These are phyloP conservation scores for Phyllotreta striolata DNA, from an alignment of 2,888 invertebrate genomes.

Conservation along the genomic window DNA sequence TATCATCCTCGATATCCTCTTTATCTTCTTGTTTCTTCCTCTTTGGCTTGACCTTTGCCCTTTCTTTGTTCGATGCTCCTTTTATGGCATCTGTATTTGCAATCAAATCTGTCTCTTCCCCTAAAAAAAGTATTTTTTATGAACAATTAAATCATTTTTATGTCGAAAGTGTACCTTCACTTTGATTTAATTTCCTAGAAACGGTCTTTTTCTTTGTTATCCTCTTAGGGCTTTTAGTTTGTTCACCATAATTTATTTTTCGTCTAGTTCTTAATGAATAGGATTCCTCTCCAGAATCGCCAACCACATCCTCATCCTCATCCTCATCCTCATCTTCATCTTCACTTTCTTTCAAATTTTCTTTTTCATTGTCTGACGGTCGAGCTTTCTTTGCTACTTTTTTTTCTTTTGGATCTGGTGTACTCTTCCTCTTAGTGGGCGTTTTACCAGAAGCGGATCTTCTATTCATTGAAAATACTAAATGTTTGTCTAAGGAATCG, in stretches of 20 bases:
- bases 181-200: neutral
- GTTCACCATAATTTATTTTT: conserved; percentile 22
- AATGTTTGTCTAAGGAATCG: conserved; percentile 65
- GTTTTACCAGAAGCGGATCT: conserved; percentile 14
- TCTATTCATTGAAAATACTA: conserved; percentile 64
- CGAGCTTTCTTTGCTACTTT: conserved; percentile 3
- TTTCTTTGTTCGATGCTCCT: conserved; percentile 41
- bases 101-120: conserved; percentile 21
- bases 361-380: conserved; percentile 26
- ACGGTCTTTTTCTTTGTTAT: conserved; percentile 5
- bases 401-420: conserved; percentile 9
- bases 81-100: conserved; percentile 46
- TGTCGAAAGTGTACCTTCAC: neutral
- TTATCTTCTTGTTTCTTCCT: neutral
- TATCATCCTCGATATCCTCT: neutral
- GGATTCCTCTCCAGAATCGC: neutral
- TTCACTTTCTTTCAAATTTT: conserved; percentile 19
- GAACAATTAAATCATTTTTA: neutral
- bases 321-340: conserved; percentile 13
- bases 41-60: conserved; percentile 35
- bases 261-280: conserved; percentile 4
- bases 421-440: conserved; percentile 11
- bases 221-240: conserved; percentile 12
- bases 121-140: conserved; percentile 26
- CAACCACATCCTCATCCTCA: conserved; percentile 1